Percentiles rank a stretch among this genome's conserved stretches.
Conservation (phyloP, 2,797 vertebrate genomes). For the Poeciliopsis turneri region DNA sequence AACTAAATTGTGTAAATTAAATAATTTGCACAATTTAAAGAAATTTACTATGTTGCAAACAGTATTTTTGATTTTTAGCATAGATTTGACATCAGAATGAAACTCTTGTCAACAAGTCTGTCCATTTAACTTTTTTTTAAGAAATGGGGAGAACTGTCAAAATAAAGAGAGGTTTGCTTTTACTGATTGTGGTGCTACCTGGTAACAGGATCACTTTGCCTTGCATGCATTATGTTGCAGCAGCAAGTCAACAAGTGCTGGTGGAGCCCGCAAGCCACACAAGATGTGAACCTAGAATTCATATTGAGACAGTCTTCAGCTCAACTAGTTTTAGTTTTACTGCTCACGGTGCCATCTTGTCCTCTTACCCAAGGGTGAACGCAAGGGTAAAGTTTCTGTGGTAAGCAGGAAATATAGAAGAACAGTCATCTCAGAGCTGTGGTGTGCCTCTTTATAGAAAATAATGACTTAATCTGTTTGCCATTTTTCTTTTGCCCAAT, state of each 20-base stretch:
- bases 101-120: neutral
- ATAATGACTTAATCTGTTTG: neutral
- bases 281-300: slow-evolving; percentile 38
- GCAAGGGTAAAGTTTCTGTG: neutral
- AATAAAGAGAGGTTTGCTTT: neutral
- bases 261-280: neutral
- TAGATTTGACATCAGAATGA: neutral
- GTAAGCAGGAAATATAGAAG: neutral
- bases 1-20: too few species aligned
- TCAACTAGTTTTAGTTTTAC: neutral
- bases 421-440: neutral
- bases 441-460: neutral
- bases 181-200: neutral
- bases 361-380: neutral
- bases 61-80: neutral
- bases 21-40: too few species aligned
- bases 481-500: neutral
- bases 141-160: neutral
- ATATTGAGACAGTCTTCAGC: slow-evolving; percentile 5
- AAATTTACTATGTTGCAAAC: neutral
- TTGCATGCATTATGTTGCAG: neutral
- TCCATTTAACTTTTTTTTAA: neutral
- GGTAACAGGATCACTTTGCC: neutral
- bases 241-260: neutral
- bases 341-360: neutral